A percentile compares a stretch with the other conserved stretches of the same genome.
These are phyloP conservation scores for Amyelois transitella DNA, from an alignment of 1,140 invertebrate species.

Conservation along the genomic window DNA sequence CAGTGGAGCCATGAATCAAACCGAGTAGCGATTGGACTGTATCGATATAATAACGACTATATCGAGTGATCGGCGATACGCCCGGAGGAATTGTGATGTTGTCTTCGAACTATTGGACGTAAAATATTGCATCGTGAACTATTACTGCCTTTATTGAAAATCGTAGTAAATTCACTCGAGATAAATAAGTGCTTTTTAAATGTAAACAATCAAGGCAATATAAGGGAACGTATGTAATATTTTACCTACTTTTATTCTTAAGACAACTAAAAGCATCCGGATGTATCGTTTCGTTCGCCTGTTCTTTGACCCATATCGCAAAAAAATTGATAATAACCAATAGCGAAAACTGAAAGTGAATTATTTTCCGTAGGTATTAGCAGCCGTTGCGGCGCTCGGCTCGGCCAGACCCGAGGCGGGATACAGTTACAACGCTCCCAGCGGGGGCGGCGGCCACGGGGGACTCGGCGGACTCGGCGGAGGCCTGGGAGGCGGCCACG, in stretches of 20 bases:
- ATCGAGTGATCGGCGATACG: background rate
- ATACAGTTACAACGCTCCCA: slow-evolving; percentile 76
- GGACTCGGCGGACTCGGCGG: slow-evolving; percentile 51
- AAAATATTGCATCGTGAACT: background rate
- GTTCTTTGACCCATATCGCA: no score
- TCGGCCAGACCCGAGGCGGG: slow-evolving; percentile 77
- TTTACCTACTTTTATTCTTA: no score
- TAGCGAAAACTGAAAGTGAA: background rate
- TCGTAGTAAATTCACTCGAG: background rate
- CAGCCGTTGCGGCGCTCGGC: slow-evolving; percentile 76
- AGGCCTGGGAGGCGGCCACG: slow-evolving; percentile 66
- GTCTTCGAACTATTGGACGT: background rate
- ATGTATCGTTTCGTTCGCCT: no score
- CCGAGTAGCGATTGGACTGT: slow-evolving; percentile 10
- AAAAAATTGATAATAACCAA: no score
- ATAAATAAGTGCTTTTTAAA: no score
- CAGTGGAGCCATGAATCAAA: slow-evolving; percentile 7
- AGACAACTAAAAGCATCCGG: no score
- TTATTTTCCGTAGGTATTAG: slow-evolving; percentile 62
- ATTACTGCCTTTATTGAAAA: background rate
- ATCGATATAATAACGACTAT: slow-evolving; percentile 7
- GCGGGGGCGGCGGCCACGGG: slow-evolving; percentile 54
- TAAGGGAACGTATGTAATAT: no score
- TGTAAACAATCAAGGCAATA: no score
- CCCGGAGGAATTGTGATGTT: background rate